Evolutionary conservation across 2,113 vertebrate genomes (phyloP).

Genomic region (Sebastes fasciatus): DNA sequence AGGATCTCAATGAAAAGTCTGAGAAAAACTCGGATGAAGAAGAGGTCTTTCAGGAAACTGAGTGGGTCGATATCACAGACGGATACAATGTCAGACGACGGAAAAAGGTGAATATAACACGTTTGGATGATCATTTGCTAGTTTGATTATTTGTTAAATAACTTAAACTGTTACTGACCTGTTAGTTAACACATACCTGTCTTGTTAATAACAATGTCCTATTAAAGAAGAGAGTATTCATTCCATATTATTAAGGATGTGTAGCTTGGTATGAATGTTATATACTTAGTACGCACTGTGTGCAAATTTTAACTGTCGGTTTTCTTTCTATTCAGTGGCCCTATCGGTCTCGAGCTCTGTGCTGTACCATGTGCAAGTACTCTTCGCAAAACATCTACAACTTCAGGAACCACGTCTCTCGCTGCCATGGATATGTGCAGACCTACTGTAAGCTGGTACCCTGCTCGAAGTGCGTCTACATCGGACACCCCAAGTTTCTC

Average conservation of each 20-base stretch:
- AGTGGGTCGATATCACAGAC: conserved; percentile 79
- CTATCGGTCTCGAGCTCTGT: conserved; percentile 79
- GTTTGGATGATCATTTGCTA: background rate
- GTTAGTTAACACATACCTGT: background rate
- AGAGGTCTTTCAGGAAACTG: conserved; percentile 70
- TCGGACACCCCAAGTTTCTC: conserved; percentile 74
- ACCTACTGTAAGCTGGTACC: conserved; percentile 65
- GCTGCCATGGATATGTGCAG: conserved; percentile 79
- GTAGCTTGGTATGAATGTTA: background rate
- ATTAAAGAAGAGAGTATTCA: background rate
- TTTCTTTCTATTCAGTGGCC: conserved; percentile 74
- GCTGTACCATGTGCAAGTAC: conserved; percentile 83
- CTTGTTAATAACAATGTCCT: background rate
- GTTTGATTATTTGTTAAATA: background rate
- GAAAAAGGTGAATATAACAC: conserved; percentile 72
- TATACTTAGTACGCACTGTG: background rate
- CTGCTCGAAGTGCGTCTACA: conserved; percentile 79
- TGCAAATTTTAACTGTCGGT: background rate
- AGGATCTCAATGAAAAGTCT: conserved; percentile 69
- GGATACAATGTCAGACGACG: conserved; percentile 66
- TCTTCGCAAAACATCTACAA: conserved; percentile 79
- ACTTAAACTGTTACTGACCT: background rate
- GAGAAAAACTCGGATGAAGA: conserved; percentile 67
- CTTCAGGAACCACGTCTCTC: conserved; percentile 79
- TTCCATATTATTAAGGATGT: background rate